Evolutionary conservation across 2,888 invertebrate species (phyloP).

Genomic region (Drosophila stalkeri): DNA sequence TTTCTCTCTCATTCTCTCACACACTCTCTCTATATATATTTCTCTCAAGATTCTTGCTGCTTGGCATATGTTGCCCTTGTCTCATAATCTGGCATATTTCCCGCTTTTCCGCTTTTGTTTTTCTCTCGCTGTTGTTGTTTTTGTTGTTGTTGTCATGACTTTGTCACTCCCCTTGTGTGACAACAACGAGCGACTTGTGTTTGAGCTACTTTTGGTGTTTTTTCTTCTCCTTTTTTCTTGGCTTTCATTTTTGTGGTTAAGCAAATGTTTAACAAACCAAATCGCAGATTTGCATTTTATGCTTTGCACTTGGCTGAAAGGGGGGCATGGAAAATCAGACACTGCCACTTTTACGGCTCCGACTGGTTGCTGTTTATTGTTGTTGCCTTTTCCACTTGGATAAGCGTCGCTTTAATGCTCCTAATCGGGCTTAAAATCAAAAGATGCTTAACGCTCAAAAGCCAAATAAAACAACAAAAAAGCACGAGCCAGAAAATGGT

Average conservation of each 20-base stretch:
- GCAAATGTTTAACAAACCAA: conserved; percentile 83
- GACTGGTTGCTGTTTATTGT: conserved; percentile 47
- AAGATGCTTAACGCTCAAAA: conserved; percentile 54
- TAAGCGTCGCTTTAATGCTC: conserved; percentile 72
- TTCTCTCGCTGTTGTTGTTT: conserved; percentile 22
- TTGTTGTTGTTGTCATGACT: conserved; percentile 42
- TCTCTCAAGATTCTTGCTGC: conserved; percentile 26
- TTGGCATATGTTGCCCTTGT: conserved; percentile 77
- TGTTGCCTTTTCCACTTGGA: conserved; percentile 58
- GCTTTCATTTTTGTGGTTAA: conserved; percentile 76
- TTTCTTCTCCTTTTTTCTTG: conserved; percentile 23
- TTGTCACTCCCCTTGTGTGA: conserved; percentile 59
- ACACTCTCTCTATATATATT: not conserved
- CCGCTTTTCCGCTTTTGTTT: conserved; percentile 49
- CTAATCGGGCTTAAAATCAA: conserved; percentile 78
- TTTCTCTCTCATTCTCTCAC: not conserved
- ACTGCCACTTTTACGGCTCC: conserved; percentile 48
- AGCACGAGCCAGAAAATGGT: conserved; percentile 9
- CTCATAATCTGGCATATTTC: conserved; percentile 76
- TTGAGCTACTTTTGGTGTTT: conserved; percentile 45
- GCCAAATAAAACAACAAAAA: conserved; percentile 24
- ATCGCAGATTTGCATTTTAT: conserved; percentile 81
- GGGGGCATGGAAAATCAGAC: conserved; percentile 29
- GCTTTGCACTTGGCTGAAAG: conserved; percentile 50
- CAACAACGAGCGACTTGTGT: conserved; percentile 49